Evolutionary conservation across 2,888 invertebrate species (phyloP).

Genomic region (Habroteleia sp.): DNA sequence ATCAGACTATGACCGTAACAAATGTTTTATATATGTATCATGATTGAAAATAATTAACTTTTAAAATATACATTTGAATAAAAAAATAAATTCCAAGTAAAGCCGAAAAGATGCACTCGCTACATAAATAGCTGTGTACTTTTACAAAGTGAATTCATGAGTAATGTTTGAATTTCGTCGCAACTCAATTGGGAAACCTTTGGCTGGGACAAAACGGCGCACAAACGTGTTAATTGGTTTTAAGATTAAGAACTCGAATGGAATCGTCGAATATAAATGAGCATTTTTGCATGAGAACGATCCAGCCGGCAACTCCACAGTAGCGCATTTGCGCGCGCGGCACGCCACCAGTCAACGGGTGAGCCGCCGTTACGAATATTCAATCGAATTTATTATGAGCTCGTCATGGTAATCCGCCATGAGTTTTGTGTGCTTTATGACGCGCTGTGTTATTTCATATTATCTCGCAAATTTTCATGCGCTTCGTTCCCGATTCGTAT

Average conservation of each 20-base stretch:
- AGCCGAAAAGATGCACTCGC: background rate
- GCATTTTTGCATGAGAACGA: slow-evolving; percentile 58
- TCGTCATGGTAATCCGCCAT: slow-evolving; percentile 67
- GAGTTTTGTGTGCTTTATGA: slow-evolving; percentile 53
- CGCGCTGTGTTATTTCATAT: slow-evolving; percentile 40
- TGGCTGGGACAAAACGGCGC: slow-evolving; percentile 37
- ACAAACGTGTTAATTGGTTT: slow-evolving; percentile 61
- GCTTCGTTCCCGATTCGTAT: slow-evolving; percentile 23
- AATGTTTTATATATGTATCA: too few species aligned
- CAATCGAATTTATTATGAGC: slow-evolving; percentile 75
- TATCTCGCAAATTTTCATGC: slow-evolving; percentile 49
- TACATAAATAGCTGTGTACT: background rate
- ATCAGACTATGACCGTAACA: too few species aligned
- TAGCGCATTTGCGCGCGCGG: slow-evolving; percentile 54
- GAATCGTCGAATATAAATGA: slow-evolving; percentile 60
- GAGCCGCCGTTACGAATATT: slow-evolving; percentile 64
- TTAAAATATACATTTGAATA: too few species aligned
- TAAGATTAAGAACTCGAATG: slow-evolving; percentile 60
- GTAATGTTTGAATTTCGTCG: slow-evolving; percentile 1
- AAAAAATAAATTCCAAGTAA: too few species aligned
- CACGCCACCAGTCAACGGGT: slow-evolving; percentile 68
- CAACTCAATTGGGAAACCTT: slow-evolving; percentile 20
- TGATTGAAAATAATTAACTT: too few species aligned
- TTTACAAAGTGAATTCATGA: slow-evolving; percentile 17
- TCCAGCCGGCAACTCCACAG: slow-evolving; percentile 47